phyloP scores from a whole-genome alignment of 2,113 vertebrate species.

The Gallinago undulata region DNA sequence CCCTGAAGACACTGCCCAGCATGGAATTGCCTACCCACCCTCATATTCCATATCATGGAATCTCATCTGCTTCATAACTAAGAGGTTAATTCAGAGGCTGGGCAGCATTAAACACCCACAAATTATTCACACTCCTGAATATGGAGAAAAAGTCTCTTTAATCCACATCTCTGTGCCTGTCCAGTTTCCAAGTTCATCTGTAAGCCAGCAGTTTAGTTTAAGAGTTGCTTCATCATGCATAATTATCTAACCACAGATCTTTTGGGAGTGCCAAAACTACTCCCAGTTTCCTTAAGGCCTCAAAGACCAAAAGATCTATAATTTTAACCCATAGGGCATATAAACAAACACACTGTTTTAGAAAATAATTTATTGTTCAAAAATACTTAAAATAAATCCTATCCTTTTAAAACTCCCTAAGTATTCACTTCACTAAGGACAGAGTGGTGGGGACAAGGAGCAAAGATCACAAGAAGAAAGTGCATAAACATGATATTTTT shows the following conservation, averaged over 20 bases:
- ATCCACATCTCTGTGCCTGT: background rate
- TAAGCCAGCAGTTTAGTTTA: background rate
- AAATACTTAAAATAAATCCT: background rate
- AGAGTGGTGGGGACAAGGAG: background rate
- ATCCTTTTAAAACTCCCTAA: background rate
- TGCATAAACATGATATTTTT: background rate
- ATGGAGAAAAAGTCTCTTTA: background rate
- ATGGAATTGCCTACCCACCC: background rate
- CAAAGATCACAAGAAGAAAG: background rate
- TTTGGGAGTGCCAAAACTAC: background rate
- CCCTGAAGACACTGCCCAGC: background rate
- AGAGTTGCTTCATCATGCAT: background rate
- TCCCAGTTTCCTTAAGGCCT: background rate
- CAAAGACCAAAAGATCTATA: background rate
- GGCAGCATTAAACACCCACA: background rate
- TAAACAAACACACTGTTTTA: background rate
- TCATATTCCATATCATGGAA: background rate
- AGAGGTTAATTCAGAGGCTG: background rate
- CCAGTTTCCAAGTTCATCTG: background rate
- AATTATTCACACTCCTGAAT: background rate
- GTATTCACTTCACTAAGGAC: background rate
- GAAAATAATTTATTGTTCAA: background rate
- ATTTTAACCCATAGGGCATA: background rate
- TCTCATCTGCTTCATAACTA: background rate
- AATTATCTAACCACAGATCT: background rate